Base-by-base conservation (phyloP, 2,888 invertebrate genomes). In the Xestobium rufovillosum region DNA sequence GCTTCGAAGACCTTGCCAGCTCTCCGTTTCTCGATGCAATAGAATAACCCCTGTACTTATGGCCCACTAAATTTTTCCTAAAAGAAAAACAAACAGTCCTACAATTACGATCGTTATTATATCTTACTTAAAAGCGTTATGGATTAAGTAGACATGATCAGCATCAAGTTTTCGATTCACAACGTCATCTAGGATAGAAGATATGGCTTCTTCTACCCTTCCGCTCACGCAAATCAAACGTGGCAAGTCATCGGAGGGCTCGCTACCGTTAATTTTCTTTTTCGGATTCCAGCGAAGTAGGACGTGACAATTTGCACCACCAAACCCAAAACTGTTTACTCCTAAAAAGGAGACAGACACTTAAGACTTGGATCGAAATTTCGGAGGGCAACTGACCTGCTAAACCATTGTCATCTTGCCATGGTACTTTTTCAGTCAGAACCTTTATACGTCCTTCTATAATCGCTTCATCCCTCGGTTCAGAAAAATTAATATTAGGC, bases 261-360 rank as follows among this genome's bases (percentile, higher is more conserved):
- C 77, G n/a, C n/a, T n/a, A n/a, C 70, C 66, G 57, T 81, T 81
- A 1, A 73, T 62, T 66, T 80, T 83, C 16, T 55, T 71, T 43
- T 75, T 76, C 0, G 67, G 55, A 37, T 76, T 65, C 30, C 78
- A 74, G 56, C 75, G 74, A 4, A 86, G 58, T 26, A 86, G 57
- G 15, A 77, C 69, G 52, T 87, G 86, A 30, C 80, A 82, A 55
- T 90, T 91, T 3, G 83, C 83, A 1, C 95, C 95, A 15, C 94
- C 94, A 57, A 95, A 95, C 0, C 94, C 94, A 60, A 94, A 95
- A 6, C 88, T 90, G 68, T 89, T 95, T 14, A 94, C 72, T 3
- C 83, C 91, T 30, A 80, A 77, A 60, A 80, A 69, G n/a, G 6
- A 32, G 9, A 3, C 3, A 13, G 29, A n/a, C 2, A 28, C 29